phyloP scores from a whole-genome alignment of 2,888 invertebrate species.

The Tiliacea citrago region DNA sequence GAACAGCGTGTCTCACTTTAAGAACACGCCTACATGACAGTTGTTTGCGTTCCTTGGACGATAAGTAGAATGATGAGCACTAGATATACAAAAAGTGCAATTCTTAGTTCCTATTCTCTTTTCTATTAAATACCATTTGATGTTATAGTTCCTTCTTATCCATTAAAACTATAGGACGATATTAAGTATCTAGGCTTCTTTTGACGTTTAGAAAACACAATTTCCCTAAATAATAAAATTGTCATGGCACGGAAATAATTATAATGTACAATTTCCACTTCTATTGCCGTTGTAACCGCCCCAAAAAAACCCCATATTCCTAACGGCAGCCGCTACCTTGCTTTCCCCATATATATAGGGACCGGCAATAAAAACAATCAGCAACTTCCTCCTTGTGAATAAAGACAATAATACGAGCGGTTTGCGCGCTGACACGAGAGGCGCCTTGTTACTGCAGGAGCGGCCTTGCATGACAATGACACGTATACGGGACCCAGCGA shows the following conservation, averaged over 20 bases:
- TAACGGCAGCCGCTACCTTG: conserved; percentile 11
- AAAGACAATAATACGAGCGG: conserved; percentile 46
- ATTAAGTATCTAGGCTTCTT: not conserved
- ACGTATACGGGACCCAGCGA: conserved; percentile 27
- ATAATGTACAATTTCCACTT: conserved; percentile 6
- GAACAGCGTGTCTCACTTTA: not conserved
- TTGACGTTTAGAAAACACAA: not conserved
- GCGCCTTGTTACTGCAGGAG: conserved; percentile 23
- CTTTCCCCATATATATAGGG: conserved; percentile 13
- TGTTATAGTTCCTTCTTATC: not conserved
- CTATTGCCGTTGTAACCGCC: not conserved
- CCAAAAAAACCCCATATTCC: not conserved
- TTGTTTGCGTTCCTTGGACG: not conserved
- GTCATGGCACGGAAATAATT: not conserved
- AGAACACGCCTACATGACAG: not conserved
- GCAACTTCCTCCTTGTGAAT: conserved; percentile 30
- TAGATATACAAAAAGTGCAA: not conserved
- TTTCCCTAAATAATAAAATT: not conserved
- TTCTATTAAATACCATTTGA: not conserved
- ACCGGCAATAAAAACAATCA: conserved; percentile 44
- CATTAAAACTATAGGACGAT: not conserved
- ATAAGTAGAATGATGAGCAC: not conserved
- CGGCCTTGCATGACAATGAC: conserved; percentile 51
- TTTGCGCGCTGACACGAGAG: conserved; percentile 38
- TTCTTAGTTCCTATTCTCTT: not conserved